Conservation (phyloP, 2,113 vertebrate species). For the Platichthys stellatus region DNA sequence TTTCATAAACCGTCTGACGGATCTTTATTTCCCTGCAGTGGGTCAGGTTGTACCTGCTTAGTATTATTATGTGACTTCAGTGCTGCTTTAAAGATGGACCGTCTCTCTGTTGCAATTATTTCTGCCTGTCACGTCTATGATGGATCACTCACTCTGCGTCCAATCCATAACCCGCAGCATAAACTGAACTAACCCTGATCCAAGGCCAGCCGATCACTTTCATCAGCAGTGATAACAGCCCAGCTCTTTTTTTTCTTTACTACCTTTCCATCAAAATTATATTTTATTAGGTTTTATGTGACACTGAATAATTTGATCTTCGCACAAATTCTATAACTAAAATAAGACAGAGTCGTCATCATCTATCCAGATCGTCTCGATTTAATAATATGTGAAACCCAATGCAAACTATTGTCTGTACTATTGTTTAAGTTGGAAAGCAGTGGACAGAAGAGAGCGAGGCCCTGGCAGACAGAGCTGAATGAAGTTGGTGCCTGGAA, state of each 20-base stretch:
- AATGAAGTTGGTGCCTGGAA: constrained; percentile 38
- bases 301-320: neutral
- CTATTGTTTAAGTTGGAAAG: neutral
- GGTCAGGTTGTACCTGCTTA: neutral
- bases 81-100: neutral
- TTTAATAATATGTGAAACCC: neutral
- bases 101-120: neutral
- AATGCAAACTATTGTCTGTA: neutral
- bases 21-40: too few relatives aligned
- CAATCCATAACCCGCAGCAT: neutral
- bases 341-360: too few relatives aligned
- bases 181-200: constrained; percentile 18
- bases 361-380: too few relatives aligned
- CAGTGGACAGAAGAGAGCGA: neutral
- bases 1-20: too few relatives aligned
- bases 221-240: neutral
- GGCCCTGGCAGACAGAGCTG: constrained; percentile 15
- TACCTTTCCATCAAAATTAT: neutral
- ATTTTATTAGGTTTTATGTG: neutral
- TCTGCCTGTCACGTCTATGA: constrained; percentile 19
- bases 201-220: constrained; percentile 8
- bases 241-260: neutral
- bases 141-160: constrained; percentile 19
- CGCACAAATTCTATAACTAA: neutral
- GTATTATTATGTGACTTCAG: neutral